Percentiles rank a stretch among this genome's conserved stretches.
Conservation (phyloP, 2,113 vertebrate species). For the Ammospiza nelsoni region DNA sequence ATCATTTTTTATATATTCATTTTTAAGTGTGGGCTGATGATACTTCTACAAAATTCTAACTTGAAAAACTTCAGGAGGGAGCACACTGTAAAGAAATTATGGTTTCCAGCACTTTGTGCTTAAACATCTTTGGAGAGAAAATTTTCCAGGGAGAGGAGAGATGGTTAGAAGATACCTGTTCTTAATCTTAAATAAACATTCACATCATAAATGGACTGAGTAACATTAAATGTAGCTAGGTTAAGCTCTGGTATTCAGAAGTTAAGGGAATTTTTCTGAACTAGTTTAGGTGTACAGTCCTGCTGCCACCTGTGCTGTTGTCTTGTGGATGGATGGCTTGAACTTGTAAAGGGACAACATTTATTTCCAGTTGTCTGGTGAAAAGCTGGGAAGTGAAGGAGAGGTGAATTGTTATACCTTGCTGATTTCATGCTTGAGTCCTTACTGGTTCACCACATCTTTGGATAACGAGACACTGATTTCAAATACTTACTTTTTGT, state of each 20-base stretch:
- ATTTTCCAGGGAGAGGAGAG: neutral
- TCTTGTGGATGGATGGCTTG: rapidly evolving
- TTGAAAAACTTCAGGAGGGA: neutral
- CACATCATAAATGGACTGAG: neutral
- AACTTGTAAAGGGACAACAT: rapidly evolving
- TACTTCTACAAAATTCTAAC: neutral
- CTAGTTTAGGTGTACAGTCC: neutral
- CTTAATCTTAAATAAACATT: neutral
- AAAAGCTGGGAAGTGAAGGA: neutral
- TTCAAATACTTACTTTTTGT: neutral
- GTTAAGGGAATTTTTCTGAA: neutral
- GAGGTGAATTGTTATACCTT: neutral
- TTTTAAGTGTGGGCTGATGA: neutral
- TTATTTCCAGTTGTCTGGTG: neutral
- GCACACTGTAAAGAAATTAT: neutral
- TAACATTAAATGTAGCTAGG: neutral
- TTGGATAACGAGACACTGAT: neutral
- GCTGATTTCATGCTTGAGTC: neutral
- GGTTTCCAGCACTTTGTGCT: neutral
- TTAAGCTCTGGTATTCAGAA: neutral
- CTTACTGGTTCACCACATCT: neutral
- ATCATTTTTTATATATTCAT: neutral
- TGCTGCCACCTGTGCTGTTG: neutral
- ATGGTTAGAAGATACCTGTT: neutral
- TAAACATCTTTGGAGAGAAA: neutral